phyloP scores from a whole-genome alignment of 2,797 vertebrate genomes.

The Chelon labrosus region DNA sequence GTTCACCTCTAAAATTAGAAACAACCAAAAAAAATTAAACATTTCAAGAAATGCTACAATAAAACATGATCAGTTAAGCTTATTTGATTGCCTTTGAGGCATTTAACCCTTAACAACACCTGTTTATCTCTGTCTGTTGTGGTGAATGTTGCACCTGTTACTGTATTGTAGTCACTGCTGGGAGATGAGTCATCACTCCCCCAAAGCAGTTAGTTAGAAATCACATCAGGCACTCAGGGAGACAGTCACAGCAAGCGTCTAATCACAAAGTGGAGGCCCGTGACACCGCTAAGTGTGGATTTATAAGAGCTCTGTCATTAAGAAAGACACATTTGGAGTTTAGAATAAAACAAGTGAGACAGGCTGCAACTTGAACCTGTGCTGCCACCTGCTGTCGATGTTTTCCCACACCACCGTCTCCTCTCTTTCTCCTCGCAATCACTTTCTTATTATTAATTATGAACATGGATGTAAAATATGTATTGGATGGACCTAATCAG shows the following conservation, averaged over 20 bases:
- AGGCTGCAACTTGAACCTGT: slow-evolving; percentile 23
- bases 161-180: slow-evolving; percentile 11
- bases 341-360: background rate
- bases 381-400: slow-evolving; percentile 75
- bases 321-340: slow-evolving; percentile 7
- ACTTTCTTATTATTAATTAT: background rate
- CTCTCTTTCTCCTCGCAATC: no score
- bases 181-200: slow-evolving; percentile 58
- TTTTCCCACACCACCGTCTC: background rate
- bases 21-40: no score
- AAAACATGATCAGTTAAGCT: no score
- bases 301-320: slow-evolving; percentile 40
- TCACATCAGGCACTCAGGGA: slow-evolving; percentile 37
- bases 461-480: background rate
- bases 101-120: slow-evolving; percentile 3
- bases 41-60: no score
- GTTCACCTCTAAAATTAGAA: background rate
- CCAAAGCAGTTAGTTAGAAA: slow-evolving; percentile 40
- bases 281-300: slow-evolving; percentile 40
- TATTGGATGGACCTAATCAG: background rate
- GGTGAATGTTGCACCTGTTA: slow-evolving; percentile 20
- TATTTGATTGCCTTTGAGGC: slow-evolving; percentile 8
- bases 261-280: slow-evolving; percentile 47
- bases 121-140: slow-evolving; percentile 7
- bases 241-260: slow-evolving; percentile 37